phyloP scores from a whole-genome alignment of 2,797 vertebrate species.

The Megaceryle alcyon region DNA sequence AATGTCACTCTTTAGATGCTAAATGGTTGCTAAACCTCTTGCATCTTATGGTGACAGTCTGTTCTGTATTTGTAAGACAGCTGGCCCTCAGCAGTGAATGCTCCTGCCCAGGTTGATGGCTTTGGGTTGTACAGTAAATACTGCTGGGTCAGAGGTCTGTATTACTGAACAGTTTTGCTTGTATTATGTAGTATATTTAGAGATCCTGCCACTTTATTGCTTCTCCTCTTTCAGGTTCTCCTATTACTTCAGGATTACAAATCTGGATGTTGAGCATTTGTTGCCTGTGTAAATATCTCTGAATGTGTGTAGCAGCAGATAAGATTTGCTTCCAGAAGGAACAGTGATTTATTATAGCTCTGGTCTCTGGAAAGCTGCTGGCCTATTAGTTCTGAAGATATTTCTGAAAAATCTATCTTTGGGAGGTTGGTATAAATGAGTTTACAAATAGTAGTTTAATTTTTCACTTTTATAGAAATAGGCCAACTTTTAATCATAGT shows the following conservation, averaged over 20 bases:
- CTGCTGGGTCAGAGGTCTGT: background rate
- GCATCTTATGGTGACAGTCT: background rate
- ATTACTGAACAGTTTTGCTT: background rate
- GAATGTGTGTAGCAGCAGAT: background rate
- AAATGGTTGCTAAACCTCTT: background rate
- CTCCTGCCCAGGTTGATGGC: background rate
- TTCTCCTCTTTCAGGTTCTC: background rate
- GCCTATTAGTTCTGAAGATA: background rate
- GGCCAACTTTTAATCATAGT: background rate
- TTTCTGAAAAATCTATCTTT: background rate
- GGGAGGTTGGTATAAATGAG: background rate
- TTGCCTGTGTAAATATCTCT: background rate
- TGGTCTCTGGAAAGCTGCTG: background rate
- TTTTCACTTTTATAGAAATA: background rate
- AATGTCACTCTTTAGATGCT: background rate
- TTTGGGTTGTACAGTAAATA: background rate
- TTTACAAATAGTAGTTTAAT: conserved; percentile 1
- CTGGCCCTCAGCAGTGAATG: background rate
- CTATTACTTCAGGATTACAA: background rate
- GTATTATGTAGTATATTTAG: background rate
- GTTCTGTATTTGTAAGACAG: background rate
- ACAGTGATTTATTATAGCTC: background rate
- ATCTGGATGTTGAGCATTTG: background rate
- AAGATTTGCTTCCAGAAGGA: background rate
- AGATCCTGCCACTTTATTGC: background rate